Conservation (phyloP, 2,797 vertebrate species). For the Lagorchestes hirsutus region DNA sequence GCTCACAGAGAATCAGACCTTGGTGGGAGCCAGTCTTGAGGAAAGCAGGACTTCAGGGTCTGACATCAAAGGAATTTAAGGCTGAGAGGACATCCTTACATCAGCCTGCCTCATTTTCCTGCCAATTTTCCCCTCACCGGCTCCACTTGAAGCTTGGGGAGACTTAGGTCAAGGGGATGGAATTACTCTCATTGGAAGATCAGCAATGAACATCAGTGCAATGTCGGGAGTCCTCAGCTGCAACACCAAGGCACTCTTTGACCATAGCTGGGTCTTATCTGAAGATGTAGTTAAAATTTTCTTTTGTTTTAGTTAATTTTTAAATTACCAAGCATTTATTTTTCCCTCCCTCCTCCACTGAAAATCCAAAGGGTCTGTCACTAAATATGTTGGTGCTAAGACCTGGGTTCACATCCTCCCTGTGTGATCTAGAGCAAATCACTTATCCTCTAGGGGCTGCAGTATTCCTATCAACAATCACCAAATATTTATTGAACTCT, state of each 20-base stretch:
- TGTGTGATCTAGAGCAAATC: background rate
- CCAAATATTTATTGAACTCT: background rate
- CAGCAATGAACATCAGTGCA: background rate
- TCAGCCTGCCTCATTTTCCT: background rate
- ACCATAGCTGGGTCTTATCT: background rate
- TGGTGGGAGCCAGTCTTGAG: background rate
- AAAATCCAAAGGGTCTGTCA: background rate
- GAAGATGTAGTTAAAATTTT: background rate
- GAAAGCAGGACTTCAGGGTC: background rate
- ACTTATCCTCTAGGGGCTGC: background rate
- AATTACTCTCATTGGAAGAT: background rate
- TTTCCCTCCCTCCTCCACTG: background rate
- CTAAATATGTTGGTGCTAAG: background rate
- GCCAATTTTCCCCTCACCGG: background rate
- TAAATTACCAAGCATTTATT: background rate
- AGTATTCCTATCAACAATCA: background rate
- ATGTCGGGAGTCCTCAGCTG: background rate
- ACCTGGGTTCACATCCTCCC: background rate
- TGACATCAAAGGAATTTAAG: background rate
- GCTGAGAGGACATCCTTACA: background rate
- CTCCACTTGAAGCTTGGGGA: background rate
- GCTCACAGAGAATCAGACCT: background rate
- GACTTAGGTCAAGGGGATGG: background rate
- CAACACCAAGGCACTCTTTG: background rate
- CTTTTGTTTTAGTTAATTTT: background rate